Conservation (phyloP, 2,888 invertebrate genomes). For the Trachelus troglodyta region DNA sequence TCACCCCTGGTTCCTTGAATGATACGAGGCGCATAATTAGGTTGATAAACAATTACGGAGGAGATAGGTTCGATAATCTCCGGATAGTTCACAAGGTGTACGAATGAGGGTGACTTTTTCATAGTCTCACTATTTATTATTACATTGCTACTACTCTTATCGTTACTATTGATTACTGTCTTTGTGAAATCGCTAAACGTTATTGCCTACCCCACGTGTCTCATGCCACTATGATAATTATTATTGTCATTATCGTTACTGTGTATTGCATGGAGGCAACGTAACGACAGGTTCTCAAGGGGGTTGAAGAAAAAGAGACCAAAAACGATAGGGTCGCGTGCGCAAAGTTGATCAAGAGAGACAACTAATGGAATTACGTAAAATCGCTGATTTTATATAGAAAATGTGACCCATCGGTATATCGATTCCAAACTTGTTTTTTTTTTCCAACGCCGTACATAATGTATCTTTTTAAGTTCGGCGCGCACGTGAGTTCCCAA, state of each 20-base stretch:
- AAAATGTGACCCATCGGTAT: background rate
- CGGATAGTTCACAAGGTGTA: background rate
- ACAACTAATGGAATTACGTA: background rate
- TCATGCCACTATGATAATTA: background rate
- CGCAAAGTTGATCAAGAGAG: background rate
- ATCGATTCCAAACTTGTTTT: background rate
- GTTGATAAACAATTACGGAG: background rate
- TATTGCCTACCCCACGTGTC: background rate
- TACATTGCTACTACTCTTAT: conserved; percentile 27
- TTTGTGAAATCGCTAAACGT: background rate
- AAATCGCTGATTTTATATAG: background rate
- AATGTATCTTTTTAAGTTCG: background rate
- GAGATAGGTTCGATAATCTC: background rate
- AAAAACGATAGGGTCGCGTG: background rate
- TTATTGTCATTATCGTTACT: background rate
- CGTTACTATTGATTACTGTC: conserved; percentile 19
- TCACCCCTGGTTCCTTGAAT: background rate
- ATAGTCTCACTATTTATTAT: conserved; percentile 44
- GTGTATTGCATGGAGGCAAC: background rate
- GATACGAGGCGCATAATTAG: background rate
- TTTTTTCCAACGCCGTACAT: background rate
- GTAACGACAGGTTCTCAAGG: background rate
- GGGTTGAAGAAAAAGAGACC: background rate
- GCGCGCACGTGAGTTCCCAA: background rate
- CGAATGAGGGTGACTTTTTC: background rate